Evolutionary conservation across 2,888 invertebrate species (phyloP), one percentile per base, ranked within the genome.

Genomic region (Danaus chrysippus): DNA sequence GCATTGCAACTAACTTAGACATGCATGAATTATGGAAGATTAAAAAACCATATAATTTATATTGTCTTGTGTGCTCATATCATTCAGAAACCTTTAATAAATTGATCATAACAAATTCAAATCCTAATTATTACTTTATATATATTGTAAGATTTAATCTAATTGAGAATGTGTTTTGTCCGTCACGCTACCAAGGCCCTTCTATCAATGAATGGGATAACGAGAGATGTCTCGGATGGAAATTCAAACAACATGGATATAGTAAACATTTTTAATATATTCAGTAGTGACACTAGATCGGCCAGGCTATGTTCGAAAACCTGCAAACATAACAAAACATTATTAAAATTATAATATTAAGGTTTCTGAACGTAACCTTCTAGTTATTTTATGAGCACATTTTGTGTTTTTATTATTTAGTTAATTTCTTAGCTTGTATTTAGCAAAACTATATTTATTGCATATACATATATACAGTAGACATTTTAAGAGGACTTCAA

Each of bases 311-410:
- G 90, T 90, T 91, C 89, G 86, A 86, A 90, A 91, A 90, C 90
- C 88, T 85, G 67, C 74, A 58, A 59, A 73, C 52, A 23, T 59
- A 55, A 65, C 52, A 67, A 66, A 69, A 72, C 71, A 70, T 73
- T 76, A 71, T 61, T 76, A 80, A 78, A 42, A 49, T 5, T 52
- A 44, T 41, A 67, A 74, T 73, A 68, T 77, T 73, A 72, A 75
- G 89, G 88, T 90, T 90, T 90, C 87, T 90, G 90, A 90, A 90
- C 89, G 87, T 90, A 90, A 83, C 89, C 89, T 87, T 83, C 70
- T 61, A 59, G 62, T 65, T 68, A 56, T 17, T 67, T 63, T 60
- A 56, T 68, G 65, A 68, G 71, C 70, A 70, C 68, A 56, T 54
- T 65, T 63, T 64, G 64, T 64, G 41, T 63, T 61, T 58, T 66